Conservation (phyloP, 2,888 invertebrate species). For the Dynastes tityus region DNA sequence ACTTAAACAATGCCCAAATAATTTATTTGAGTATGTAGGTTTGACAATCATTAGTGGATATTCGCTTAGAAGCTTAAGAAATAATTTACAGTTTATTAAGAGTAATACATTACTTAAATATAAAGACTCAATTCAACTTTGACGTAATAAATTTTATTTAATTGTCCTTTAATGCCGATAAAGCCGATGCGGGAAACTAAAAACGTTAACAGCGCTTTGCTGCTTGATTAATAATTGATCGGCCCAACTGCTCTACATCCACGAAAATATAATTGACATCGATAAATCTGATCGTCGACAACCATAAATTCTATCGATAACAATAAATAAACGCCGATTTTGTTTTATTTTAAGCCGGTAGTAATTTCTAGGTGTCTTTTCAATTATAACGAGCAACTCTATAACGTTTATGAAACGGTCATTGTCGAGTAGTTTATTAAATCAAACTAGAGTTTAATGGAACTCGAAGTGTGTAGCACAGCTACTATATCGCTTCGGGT, state of each 20-base stretch:
- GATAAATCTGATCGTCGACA: conserved; percentile 22
- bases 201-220: neutral
- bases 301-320: conserved; percentile 21
- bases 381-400: conserved; percentile 38
- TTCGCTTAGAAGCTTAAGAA: too few relatives aligned
- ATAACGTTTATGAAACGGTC: conserved; percentile 29
- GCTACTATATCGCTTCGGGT: conserved; percentile 40
- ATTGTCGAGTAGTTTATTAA: conserved; percentile 31
- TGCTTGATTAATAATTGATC: conserved; percentile 21
- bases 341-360: conserved; percentile 32
- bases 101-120: conserved; percentile 13
- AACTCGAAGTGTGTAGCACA: conserved; percentile 36
- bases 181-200: neutral
- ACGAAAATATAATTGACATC: conserved; percentile 39
- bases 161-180: conserved; percentile 21
- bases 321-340: conserved; percentile 33
- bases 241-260: conserved; percentile 11
- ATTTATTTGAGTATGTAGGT: too few relatives aligned
- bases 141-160: conserved; percentile 33
- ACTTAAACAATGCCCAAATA: too few relatives aligned
- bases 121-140: conserved; percentile 26
- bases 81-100: neutral
- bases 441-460: conserved; percentile 39
- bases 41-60: too few relatives aligned
- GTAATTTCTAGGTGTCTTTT: conserved; percentile 40